phyloP scores from a whole-genome alignment of 35 echinoderm and acorn worm genomes.

The Holothuria glaberrima region DNA sequence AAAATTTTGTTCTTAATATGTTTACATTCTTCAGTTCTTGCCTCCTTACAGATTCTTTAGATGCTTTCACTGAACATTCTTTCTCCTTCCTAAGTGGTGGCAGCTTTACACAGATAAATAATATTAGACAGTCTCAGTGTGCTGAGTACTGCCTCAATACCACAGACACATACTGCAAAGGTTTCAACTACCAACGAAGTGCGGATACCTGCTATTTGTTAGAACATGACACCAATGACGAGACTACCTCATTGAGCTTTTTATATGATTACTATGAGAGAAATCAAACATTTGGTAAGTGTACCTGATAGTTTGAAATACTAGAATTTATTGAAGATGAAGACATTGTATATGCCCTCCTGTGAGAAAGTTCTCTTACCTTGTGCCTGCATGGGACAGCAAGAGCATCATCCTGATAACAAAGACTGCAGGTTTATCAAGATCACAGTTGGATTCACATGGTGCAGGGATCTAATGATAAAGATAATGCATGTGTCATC shows the following conservation, averaged over 20 bases:
- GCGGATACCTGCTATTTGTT: slow-evolving; percentile 33
- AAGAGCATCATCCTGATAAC: too few species aligned
- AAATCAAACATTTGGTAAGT: slow-evolving; percentile 71
- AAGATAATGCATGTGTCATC: too few species aligned
- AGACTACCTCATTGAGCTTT: background rate
- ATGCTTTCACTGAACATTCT: slow-evolving; percentile 1
- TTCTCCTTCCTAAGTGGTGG: background rate
- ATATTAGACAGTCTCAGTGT: background rate
- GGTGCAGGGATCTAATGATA: too few species aligned
- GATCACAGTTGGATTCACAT: too few species aligned
- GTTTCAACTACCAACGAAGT: slow-evolving; percentile 54
- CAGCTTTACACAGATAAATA: background rate
- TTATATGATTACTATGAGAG: slow-evolving; percentile 61
- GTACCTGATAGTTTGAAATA: too few species aligned
- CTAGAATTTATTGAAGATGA: too few species aligned
- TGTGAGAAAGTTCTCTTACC: too few species aligned
- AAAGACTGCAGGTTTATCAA: too few species aligned
- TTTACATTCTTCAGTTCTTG: too few species aligned
- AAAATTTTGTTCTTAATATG: too few species aligned
- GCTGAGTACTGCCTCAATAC: slow-evolving; percentile 21
- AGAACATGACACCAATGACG: background rate
- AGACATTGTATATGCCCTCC: too few species aligned
- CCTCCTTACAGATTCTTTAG: background rate
- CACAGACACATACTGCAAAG: slow-evolving; percentile 54
- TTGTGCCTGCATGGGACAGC: too few species aligned